These are phyloP conservation scores for Metridium senile DNA, from an alignment of 92 coral and sea anemone species.

Conservation along the genomic window DNA sequence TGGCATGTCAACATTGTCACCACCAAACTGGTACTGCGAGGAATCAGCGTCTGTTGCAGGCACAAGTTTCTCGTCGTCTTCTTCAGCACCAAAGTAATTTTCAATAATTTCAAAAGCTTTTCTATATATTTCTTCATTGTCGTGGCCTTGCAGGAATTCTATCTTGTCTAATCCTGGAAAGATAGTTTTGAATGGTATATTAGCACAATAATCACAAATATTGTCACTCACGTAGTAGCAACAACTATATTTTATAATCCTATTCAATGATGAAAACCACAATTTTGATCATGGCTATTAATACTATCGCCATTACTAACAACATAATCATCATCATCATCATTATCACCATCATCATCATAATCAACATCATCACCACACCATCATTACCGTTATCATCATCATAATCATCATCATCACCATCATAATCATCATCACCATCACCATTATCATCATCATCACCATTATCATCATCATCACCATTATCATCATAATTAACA, in stretches of 20 bases:
- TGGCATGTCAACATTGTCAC: constrained; percentile 74
- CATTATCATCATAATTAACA: background rate
- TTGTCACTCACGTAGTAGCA: background rate
- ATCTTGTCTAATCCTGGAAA: constrained; percentile 91
- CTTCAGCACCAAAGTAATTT: constrained; percentile 90
- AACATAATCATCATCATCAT: background rate
- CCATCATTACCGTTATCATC: background rate
- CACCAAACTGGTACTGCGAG: constrained; percentile 86
- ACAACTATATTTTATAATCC: background rate
- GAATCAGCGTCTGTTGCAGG: constrained; percentile 77
- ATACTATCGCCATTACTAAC: background rate
- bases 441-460: background rate
- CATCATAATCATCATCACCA: background rate
- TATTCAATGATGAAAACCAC: background rate
- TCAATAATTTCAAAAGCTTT: constrained; percentile 96
- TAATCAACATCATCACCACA: background rate
- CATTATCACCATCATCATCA: background rate
- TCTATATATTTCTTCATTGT: constrained; percentile 96
- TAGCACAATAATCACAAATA: background rate
- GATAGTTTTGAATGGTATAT: background rate
- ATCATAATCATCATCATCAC: background rate
- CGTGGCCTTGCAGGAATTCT: constrained; percentile 98
- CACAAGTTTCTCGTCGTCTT: constrained; percentile 88
- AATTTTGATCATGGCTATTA: no score
- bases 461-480: background rate